phyloP scores from a whole-genome alignment of 2,888 invertebrate genomes.

The Drosophila parthenogenetica region DNA sequence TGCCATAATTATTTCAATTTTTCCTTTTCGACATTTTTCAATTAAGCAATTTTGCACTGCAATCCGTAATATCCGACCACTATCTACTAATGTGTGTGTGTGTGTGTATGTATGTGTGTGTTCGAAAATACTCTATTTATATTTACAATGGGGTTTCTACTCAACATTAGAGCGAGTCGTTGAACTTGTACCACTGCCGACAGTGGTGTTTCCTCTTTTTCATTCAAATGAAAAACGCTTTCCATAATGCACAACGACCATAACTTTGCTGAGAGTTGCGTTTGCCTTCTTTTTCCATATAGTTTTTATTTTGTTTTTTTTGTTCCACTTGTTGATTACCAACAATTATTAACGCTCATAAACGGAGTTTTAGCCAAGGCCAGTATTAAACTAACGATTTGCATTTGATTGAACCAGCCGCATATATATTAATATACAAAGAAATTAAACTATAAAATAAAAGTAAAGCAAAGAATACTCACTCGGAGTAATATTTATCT shows the following conservation, averaged over 20 bases:
- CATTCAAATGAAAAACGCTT: conserved; percentile 64
- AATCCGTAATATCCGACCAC: conserved; percentile 28
- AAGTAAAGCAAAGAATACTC: too few relatives aligned
- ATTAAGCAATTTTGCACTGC: conserved; percentile 71
- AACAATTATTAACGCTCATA: conserved; percentile 42
- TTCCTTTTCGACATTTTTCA: conserved; percentile 52
- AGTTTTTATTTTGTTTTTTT: conserved; percentile 40
- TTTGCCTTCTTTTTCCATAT: conserved; percentile 29
- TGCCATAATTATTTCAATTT: conserved; percentile 66
- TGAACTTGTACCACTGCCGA: conserved; percentile 64
- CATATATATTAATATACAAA: conserved; percentile 10
- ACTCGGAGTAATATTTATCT: too few relatives aligned
- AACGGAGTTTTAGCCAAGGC: conserved; percentile 12
- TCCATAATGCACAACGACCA: conserved; percentile 45
- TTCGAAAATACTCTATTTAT: background rate
- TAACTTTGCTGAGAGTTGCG: conserved; percentile 23
- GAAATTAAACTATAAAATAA: background rate
- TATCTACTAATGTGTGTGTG: background rate
- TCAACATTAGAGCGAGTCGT: conserved; percentile 51
- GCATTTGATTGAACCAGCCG: conserved; percentile 41
- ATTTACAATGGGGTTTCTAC: conserved; percentile 18
- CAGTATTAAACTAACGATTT: conserved; percentile 16
- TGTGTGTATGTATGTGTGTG: too few relatives aligned
- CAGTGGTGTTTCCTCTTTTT: conserved; percentile 69
- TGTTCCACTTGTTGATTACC: conserved; percentile 60